Base-by-base conservation (phyloP, 2,113 vertebrate genomes). In the Calyptommatus sinebrachiatus region DNA sequence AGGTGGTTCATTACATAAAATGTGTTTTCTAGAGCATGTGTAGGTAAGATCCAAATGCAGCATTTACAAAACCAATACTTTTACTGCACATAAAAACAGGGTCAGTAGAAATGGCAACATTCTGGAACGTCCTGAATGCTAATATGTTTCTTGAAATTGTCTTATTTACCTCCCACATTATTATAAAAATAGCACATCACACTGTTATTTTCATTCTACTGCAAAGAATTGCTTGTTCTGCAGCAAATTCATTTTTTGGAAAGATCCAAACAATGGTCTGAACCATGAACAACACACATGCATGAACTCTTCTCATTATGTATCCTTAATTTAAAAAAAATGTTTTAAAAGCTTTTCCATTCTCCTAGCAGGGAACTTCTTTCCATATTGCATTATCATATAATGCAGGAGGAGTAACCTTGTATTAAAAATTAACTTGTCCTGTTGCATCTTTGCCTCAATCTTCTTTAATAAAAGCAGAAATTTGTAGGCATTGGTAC, bases 161-260 rank as follows among this genome's bases (percentile, higher is more conserved):
- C 60, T 41, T 41, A 60, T 29, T 74, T 75, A 20, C 41, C 41
- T 66, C 66, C 71, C 18, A 41, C 46, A 65, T 35, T 57, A 22
- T 69, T 60, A 46, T 46, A 75, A 74, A 68, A 77, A 77, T 76
- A 66, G n/a, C 62, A 67, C 16, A 28, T 29, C 62, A 77, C n/a
- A 68, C 8, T 45, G 41, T 66, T 46, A 18, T 24, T 68, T 53
- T 57, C 75, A 67, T 31, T 46, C 63, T 48, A 31, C 45, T 50
- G 18, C 77, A 61, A 70, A 53, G 16, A 61, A 61, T 35, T 61
- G 7, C 61, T 45, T 71, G 46, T 61, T 41, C 68, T n/a, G 71
- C 18, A 71, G 57, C 18, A 41, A 57, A 28, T 76, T 76, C 41
- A 48, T 12, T 11, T 21, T 6, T 16, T 22, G 10, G 31, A 79